Evolutionary conservation across 2,113 vertebrate genomes (phyloP), one percentile per base, ranked within the genome.

Genomic region (Gadus macrocephalus): DNA sequence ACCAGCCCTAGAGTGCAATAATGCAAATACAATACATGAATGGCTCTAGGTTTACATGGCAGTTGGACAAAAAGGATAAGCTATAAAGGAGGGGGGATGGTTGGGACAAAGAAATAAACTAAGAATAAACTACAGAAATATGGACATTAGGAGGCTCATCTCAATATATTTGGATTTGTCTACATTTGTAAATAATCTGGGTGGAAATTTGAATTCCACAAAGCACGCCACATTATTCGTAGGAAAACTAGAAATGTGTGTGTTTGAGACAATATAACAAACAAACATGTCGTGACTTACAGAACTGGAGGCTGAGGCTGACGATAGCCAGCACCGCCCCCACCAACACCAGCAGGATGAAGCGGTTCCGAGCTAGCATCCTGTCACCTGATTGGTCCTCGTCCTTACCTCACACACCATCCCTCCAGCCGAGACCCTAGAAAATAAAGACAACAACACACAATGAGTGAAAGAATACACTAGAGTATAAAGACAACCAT

Each of bases 341-440:
- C 73, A 98, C 91, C 84, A 92, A 92, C 94, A 95, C 90, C 91
- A 98, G 88, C 77, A 98, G 89, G 86, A 98, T 86, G 92, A 98
- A 98, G 79, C 95, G 94, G 86, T 93, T 96, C 80, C 94, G 94
- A 92, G 96, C 94, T 92, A 97, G 91, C 97, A 98, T 99, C 77
- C 76, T 93, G 81, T 95, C 91, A 80, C 55, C 59, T 84, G 84
- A 78, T 87, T 73, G 93, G 90, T 80, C 75, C 70, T 11, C 19
- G 71, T 64, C 69, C 76, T 76, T 93, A 96, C 93, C 85, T 84
- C 68, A 78, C 80, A 68, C 70, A 65, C 68, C 76, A 79, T 89
- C 85, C 85, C 70, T 63, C 81, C 72, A 67, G 64, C 42, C 85
- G 85, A 66, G 9, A 71, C 17, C 77, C 35, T 69, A 65, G 62